phyloP scores from a whole-genome alignment of 2,888 invertebrate genomes.

The Lysandra coridon region DNA sequence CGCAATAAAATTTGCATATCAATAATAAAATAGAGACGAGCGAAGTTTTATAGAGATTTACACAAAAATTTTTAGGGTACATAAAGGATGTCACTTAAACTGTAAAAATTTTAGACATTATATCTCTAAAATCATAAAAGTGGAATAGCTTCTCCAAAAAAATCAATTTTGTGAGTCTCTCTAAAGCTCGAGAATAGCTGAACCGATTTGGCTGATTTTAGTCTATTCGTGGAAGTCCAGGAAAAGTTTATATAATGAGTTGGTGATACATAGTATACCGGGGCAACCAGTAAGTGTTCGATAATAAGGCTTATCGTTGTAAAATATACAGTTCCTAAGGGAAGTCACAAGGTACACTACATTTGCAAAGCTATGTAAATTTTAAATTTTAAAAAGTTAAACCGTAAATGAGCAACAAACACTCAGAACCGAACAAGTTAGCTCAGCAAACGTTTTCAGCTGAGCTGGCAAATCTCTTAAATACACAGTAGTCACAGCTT shows the following conservation, averaged over 20 bases:
- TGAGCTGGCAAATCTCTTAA: neutral
- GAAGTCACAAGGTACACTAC: no score
- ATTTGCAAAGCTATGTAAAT: no score
- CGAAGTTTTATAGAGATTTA: neutral
- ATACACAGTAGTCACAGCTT: neutral
- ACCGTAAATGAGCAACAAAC: neutral
- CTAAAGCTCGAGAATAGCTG: no score
- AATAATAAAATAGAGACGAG: neutral
- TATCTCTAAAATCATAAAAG: neutral
- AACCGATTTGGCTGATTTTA: no score
- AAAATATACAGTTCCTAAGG: no score
- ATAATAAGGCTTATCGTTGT: no score
- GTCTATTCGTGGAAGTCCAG: no score
- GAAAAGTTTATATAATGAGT: no score
- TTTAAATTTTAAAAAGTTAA: no score
- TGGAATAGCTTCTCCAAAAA: neutral
- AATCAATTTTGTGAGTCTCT: no score
- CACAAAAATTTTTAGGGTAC: neutral
- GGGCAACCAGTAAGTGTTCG: no score
- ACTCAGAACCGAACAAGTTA: neutral
- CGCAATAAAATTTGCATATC: neutral
- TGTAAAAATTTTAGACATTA: neutral
- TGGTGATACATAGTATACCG: no score
- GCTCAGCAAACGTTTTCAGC: neutral
- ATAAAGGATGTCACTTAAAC: neutral